Base-by-base conservation (phyloP, 2,113 vertebrate genomes). In the Scartelaos histophorus region DNA sequence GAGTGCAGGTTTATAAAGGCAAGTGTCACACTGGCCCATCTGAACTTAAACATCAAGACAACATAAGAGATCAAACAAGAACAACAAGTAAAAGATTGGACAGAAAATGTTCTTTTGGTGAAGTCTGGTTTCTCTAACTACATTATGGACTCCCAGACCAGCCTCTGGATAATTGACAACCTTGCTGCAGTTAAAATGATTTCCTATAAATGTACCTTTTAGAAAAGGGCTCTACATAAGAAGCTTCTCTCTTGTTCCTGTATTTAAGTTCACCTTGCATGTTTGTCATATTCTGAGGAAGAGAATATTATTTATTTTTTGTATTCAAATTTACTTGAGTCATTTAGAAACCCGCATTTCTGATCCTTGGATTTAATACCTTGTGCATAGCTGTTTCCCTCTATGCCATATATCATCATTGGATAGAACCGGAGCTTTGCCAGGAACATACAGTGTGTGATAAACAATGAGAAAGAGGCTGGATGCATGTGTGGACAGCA, bases 111-210 rank as follows among this genome's bases (percentile, higher is more conserved):
- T 68, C 70, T 66, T 81, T 62, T 62, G 61, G 60, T 64, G 49
- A 35, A 66, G 58, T 5, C 75, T 81, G 51, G 17, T 54, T 67
- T 80, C 76, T 82, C 29, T 43, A 64, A n/a, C 7, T 64, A 61
- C 73, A 83, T 84, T 86, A 82, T 71, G 47, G 69, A 73, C 79
- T 49, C 57, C 46, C 58, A 60, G 61, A 47, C 74, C 76, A 54
- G 66, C 80, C 66, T 69, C 61, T 2, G 47, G 43, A 64, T 67
- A 85, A 79, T 43, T 82, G 71, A 68, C 71, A 84, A 77, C 72
- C 71, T 76, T 58, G 73, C 43, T 74, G 69, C 38, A 53, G 69
- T 74, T 82, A 54, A 68, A 84, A 84, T 80, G 64, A 66, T 66
- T 19, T 29, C 71, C 62, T 53, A 34, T 57, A 81, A 88, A 73